Conservation (phyloP, 2,888 invertebrate species). For the Geophilus truncorum region DNA sequence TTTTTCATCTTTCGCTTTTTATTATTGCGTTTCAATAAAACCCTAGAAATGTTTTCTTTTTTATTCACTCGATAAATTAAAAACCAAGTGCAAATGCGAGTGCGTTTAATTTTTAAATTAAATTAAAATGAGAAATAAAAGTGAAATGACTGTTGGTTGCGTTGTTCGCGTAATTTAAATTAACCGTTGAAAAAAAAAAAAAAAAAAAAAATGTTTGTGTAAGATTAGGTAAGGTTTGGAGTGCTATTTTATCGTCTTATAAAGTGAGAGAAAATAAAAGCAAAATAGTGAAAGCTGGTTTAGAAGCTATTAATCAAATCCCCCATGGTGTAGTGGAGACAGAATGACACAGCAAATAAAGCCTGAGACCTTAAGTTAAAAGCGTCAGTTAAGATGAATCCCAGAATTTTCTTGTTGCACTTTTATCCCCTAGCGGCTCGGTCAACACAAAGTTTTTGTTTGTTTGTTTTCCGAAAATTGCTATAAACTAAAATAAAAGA, state of each 20-base stretch:
- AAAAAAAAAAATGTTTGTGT: no score
- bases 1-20: not conserved
- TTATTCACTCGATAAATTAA: not conserved
- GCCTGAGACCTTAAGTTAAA: constrained; percentile 11
- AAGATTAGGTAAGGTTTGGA: not conserved
- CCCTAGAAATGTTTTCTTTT: no score
- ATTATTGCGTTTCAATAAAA: no score
- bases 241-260: not conserved
- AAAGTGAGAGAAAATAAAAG: constrained; percentile 6
- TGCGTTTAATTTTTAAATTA: no score
- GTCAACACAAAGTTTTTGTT: not conserved
- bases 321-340: not conserved
- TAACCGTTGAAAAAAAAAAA: no score
- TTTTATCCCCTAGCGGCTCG: not conserved
- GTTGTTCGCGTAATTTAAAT: not conserved
- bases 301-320: constrained; percentile 8
- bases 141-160: not conserved
- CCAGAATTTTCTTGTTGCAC: not conserved
- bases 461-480: not conserved
- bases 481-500: no score
- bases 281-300: constrained; percentile 16
- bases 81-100: no score
- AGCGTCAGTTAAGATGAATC: no score
- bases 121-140: no score
- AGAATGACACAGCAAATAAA: constrained; percentile 17